Conservation (phyloP, 2,113 vertebrate genomes). For the Orcinus orca region DNA sequence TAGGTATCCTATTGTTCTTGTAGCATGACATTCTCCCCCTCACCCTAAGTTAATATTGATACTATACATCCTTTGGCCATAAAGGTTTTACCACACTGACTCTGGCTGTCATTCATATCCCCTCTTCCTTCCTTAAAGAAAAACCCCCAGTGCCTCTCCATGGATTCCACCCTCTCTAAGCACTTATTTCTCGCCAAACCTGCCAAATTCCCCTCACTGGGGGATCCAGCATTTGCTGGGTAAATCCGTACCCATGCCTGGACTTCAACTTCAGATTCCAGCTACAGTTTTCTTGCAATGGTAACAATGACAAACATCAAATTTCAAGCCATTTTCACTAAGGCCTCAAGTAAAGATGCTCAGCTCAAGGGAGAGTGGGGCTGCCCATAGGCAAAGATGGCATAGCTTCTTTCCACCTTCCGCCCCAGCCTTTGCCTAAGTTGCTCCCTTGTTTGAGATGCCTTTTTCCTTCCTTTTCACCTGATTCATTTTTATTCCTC, state of each 20-base stretch:
- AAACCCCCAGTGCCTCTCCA: background rate
- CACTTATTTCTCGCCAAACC: background rate
- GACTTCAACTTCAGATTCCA: background rate
- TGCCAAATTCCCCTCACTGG: background rate
- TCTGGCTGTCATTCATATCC: background rate
- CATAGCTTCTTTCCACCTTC: background rate
- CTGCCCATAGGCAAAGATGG: background rate
- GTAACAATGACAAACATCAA: background rate
- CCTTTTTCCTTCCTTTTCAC: background rate
- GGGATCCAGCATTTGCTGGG: background rate
- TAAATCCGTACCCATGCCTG: background rate
- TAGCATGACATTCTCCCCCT: background rate
- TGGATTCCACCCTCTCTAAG: background rate
- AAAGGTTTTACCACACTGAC: background rate
- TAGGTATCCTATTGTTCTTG: too few relatives aligned
- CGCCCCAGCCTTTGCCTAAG: background rate
- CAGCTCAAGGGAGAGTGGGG: background rate
- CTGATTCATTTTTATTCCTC: background rate
- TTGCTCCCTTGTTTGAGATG: background rate
- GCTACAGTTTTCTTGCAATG: background rate
- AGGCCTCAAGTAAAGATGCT: background rate
- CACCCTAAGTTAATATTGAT: rapidly evolving
- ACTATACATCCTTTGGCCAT: rapidly evolving
- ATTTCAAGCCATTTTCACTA: background rate
- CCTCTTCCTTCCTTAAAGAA: background rate